A percentile compares a stretch with the other conserved stretches of the same genome.
phyloP scores from a whole-genome alignment of 2,113 vertebrate species.

The Pongo pygmaeus region DNA sequence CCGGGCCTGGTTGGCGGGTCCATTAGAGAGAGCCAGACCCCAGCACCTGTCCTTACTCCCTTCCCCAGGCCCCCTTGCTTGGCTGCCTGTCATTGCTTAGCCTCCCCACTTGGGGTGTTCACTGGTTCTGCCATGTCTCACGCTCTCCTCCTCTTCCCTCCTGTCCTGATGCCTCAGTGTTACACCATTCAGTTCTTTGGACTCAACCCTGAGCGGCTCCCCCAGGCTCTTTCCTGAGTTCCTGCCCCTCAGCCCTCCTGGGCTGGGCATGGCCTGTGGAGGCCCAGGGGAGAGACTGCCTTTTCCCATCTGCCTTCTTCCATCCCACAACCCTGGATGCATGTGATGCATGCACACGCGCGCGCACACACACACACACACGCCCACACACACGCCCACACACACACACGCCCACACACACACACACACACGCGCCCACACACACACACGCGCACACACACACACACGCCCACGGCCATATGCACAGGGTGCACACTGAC shows the following conservation, averaged over 20 bases:
- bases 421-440: no score
- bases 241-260: background rate
- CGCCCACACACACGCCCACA: no score
- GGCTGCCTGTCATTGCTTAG: no score
- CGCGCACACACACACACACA: no score
- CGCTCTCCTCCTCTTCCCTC: background rate
- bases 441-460: background rate
- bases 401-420: background rate
- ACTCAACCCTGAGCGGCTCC: background rate
- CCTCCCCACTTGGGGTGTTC: no score
- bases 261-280: background rate
- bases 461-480: no score
- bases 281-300: background rate
- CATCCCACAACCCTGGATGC: background rate
- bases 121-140: accelerated
- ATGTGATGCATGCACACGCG: accelerated
- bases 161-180: background rate
- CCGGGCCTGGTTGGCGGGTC: accelerated
- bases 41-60: accelerated
- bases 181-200: background rate
- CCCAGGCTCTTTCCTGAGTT: background rate
- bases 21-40: accelerated
- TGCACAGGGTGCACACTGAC: background rate
- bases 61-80: accelerated
- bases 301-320: background rate